Evolutionary conservation across 2,888 invertebrate species (phyloP).

Genomic region (Clivina fossor): DNA sequence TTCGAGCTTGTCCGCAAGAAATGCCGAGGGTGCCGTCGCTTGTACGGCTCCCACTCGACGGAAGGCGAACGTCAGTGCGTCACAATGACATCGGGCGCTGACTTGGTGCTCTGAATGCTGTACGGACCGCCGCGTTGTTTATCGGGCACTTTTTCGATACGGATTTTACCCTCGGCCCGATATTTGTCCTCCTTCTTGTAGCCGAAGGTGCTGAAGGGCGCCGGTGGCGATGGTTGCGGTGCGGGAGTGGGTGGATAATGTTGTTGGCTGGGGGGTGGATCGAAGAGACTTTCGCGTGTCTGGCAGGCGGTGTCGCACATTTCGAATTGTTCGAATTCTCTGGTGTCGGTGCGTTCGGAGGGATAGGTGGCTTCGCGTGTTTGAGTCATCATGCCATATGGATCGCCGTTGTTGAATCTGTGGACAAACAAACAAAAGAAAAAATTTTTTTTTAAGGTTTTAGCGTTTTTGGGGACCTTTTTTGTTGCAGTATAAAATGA

Average conservation of each 20-base stretch:
- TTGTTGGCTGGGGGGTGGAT: constrained; percentile 50
- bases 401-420: constrained; percentile 21
- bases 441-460: not conserved
- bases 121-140: constrained; percentile 37
- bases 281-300: constrained; percentile 77
- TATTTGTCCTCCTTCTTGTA: constrained; percentile 56
- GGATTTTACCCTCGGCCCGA: constrained; percentile 64
- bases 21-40: constrained; percentile 59
- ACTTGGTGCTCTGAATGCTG: constrained; percentile 82
- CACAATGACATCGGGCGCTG: constrained; percentile 88
- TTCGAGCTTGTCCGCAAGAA: constrained; percentile 25
- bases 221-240: constrained; percentile 48
- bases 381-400: constrained; percentile 20
- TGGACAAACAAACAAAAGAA: not conserved
- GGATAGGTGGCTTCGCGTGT: constrained; percentile 8
- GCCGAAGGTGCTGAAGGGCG: constrained; percentile 61
- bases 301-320: constrained; percentile 80
- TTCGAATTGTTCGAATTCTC: constrained; percentile 47
- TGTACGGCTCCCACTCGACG: constrained; percentile 67
- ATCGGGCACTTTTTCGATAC: constrained; percentile 54
- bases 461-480: not conserved
- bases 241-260: constrained; percentile 49
- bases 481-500: not conserved
- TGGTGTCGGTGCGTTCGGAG: constrained; percentile 3
- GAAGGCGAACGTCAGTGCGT: constrained; percentile 73